Evolutionary conservation across 2,888 invertebrate genomes (phyloP).

Genomic region (Xylocampa areola): DNA sequence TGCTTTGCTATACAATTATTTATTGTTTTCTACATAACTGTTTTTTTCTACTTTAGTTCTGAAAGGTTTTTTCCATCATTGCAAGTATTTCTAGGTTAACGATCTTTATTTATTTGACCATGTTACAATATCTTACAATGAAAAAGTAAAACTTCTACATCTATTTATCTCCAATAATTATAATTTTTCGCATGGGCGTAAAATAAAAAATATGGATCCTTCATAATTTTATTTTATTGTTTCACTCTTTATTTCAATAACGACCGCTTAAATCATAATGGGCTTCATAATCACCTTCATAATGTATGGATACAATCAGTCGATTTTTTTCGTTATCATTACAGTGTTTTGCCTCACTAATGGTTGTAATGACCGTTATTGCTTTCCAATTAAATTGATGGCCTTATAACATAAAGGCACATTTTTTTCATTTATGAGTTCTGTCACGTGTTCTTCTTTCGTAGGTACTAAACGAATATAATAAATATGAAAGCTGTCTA

Average conservation of each 20-base stretch:
- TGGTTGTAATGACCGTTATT: slow-evolving; percentile 60
- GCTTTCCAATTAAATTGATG: slow-evolving; percentile 26
- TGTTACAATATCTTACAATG: too few species aligned
- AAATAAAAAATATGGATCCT: too few species aligned
- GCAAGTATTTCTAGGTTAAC: not conserved
- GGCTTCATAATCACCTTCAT: slow-evolving; percentile 23
- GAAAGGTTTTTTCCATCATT: not conserved
- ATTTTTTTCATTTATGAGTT: not conserved
- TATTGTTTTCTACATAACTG: not conserved
- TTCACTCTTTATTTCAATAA: slow-evolving; percentile 23
- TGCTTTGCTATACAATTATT: slow-evolving; percentile 20
- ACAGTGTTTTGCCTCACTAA: slow-evolving; percentile 44
- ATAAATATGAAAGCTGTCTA: too few species aligned
- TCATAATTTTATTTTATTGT: slow-evolving; percentile 20
- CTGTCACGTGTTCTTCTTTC: not conserved
- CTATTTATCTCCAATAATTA: too few species aligned
- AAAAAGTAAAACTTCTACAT: too few species aligned
- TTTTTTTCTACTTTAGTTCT: not conserved
- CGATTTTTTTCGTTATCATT: slow-evolving; percentile 40
- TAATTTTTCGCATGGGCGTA: too few species aligned
- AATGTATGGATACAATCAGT: slow-evolving; percentile 1
- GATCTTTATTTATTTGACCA: not conserved
- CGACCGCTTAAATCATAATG: slow-evolving; percentile 22
- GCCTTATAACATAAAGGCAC: not conserved
- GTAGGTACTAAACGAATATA: too few species aligned